Evolutionary conservation across 2,797 vertebrate genomes (phyloP).

Genomic region (Limosa lapponica): DNA sequence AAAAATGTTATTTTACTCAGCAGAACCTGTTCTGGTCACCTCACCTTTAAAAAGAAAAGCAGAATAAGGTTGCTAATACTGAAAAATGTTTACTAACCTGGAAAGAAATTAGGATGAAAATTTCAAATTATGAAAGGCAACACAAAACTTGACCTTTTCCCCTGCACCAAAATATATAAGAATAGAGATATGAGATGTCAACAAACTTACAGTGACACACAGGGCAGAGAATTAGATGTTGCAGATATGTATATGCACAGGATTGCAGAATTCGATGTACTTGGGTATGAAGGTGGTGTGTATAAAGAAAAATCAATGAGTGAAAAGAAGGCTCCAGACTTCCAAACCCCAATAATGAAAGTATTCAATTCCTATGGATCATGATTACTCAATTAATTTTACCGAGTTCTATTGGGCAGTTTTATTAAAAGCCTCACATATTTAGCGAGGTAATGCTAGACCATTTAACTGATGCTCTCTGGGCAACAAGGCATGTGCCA

Average conservation of each 20-base stretch:
- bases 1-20: background rate
- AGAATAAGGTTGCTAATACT: background rate
- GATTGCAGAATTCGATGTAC: background rate
- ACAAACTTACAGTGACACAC: background rate
- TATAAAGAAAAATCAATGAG: background rate
- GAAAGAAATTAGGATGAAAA: background rate
- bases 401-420: background rate
- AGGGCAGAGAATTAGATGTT: background rate
- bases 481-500: background rate
- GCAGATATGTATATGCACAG: accelerated
- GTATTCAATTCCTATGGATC: background rate
- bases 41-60: background rate
- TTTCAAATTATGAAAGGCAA: background rate
- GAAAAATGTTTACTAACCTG: background rate
- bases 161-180: background rate
- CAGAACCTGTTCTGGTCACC: background rate
- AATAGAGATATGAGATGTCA: background rate
- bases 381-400: background rate
- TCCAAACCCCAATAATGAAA: background rate
- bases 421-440: background rate
- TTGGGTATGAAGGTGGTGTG: background rate
- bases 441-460: background rate
- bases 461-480: background rate
- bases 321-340: background rate
- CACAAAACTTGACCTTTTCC: background rate